phyloP scores from a whole-genome alignment of 2,113 vertebrate species.

The Silurus glanis region DNA sequence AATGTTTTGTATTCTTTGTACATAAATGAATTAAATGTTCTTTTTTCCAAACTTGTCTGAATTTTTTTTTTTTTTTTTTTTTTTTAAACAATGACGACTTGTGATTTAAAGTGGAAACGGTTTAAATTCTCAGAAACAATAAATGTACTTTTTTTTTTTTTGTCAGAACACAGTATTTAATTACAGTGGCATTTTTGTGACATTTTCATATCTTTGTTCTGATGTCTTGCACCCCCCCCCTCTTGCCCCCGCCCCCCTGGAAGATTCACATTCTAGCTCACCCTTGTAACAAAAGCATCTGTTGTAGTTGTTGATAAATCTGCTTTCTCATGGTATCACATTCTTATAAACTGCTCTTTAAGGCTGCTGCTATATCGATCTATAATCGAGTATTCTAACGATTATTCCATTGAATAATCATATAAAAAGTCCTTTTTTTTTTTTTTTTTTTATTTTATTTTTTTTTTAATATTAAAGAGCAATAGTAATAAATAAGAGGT shows the following conservation, averaged over 20 bases:
- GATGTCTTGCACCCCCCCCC: background rate
- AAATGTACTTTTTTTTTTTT: background rate
- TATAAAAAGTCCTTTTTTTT: too few species aligned
- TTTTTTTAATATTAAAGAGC: too few species aligned
- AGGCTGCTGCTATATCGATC: too few species aligned
- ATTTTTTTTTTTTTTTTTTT: background rate
- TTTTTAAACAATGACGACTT: background rate
- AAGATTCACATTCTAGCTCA: background rate
- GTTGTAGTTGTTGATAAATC: background rate
- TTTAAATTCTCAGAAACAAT: background rate
- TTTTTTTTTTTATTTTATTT: too few species aligned
- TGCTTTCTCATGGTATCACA: background rate
- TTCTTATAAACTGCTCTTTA: background rate
- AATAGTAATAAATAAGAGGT: too few species aligned
- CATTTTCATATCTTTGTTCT: background rate
- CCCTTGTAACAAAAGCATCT: background rate
- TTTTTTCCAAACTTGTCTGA: background rate
- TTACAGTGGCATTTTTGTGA: background rate
- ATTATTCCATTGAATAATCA: too few species aligned
- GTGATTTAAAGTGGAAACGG: background rate
- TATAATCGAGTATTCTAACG: too few species aligned
- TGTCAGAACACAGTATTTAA: background rate
- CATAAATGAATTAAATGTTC: conserved; percentile 69
- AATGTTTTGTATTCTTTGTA: conserved; percentile 74
- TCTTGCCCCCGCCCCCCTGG: too few species aligned